Conservation (phyloP, 2,113 vertebrate species). For the Epinephelus cyanopodus region DNA sequence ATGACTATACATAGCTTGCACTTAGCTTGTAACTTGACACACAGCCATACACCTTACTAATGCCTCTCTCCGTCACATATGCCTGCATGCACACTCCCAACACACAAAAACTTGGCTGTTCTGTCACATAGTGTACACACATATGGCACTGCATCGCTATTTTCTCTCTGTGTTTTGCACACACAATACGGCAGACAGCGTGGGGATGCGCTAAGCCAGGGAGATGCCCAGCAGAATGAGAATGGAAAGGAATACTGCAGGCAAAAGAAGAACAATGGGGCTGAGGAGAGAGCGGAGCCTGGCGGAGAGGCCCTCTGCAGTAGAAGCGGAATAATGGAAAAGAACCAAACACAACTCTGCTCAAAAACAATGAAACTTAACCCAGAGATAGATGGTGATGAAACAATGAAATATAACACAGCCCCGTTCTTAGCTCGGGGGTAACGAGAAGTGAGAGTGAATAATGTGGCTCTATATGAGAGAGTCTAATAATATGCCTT, state of each 20-base stretch:
- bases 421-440: constrained; percentile 59
- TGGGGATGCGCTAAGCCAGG: constrained; percentile 47
- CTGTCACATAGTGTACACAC: constrained; percentile 16
- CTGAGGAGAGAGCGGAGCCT: constrained; percentile 66
- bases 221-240: constrained; percentile 68
- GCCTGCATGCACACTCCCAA: constrained; percentile 9
- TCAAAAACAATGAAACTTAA: constrained; percentile 71
- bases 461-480: constrained; percentile 61
- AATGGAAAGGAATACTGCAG: constrained; percentile 74
- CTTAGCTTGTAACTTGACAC: constrained; percentile 10
- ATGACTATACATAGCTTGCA: constrained; percentile 25
- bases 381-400: constrained; percentile 67
- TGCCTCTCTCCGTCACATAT: background rate
- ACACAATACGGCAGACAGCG: constrained; percentile 54
- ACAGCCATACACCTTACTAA: constrained; percentile 1
- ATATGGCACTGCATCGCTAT: constrained; percentile 16
- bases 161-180: constrained; percentile 39
- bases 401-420: constrained; percentile 68
- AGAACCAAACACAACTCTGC: constrained; percentile 56
- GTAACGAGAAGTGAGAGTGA: constrained; percentile 50
- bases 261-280: constrained; percentile 65
- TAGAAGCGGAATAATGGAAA: constrained; percentile 66
- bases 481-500: constrained; percentile 54
- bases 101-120: constrained; percentile 9
- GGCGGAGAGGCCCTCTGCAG: constrained; percentile 62